Evolutionary conservation across 1,140 invertebrate genomes (phyloP).

Genomic region (Spodoptera frugiperda): DNA sequence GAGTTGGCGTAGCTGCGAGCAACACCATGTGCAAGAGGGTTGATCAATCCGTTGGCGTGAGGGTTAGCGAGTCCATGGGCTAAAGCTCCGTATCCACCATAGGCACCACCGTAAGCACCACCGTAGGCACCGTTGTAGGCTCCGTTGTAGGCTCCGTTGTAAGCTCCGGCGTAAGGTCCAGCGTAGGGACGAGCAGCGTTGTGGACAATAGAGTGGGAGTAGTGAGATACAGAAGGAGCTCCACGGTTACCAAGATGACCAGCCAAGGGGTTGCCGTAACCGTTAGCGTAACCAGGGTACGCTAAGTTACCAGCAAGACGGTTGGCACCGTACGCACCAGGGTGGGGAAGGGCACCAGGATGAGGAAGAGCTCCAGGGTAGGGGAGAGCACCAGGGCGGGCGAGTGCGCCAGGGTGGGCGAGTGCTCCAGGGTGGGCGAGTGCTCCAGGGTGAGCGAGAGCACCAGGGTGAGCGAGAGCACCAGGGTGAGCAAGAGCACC

Average conservation of each 20-base stretch:
- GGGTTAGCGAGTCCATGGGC: conserved; percentile 46
- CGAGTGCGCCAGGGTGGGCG: conserved; percentile 50
- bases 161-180: conserved; percentile 50
- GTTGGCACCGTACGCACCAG: conserved; percentile 39
- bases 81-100: conserved; percentile 47
- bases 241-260: conserved; percentile 34
- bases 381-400: conserved; percentile 26
- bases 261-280: conserved; percentile 33
- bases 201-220: conserved; percentile 60
- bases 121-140: conserved; percentile 51
- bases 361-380: conserved; percentile 6
- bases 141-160: conserved; percentile 47
- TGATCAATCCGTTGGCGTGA: conserved; percentile 44
- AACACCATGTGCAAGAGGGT: conserved; percentile 13
- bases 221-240: conserved; percentile 50
- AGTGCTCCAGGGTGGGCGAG: conserved; percentile 59
- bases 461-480: not conserved
- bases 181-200: conserved; percentile 53
- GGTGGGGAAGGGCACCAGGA: conserved; percentile 11
- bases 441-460: conserved; percentile 19
- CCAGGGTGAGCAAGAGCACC: conserved; percentile 33
- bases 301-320: conserved; percentile 36
- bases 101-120: conserved; percentile 52
- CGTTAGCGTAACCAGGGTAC: conserved; percentile 27
- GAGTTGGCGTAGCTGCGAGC: conserved; percentile 20